Evolutionary conservation across 2,113 vertebrate species (phyloP), one percentile per base, ranked within the genome.

Genomic region (Potamarius usumacintae): DNA sequence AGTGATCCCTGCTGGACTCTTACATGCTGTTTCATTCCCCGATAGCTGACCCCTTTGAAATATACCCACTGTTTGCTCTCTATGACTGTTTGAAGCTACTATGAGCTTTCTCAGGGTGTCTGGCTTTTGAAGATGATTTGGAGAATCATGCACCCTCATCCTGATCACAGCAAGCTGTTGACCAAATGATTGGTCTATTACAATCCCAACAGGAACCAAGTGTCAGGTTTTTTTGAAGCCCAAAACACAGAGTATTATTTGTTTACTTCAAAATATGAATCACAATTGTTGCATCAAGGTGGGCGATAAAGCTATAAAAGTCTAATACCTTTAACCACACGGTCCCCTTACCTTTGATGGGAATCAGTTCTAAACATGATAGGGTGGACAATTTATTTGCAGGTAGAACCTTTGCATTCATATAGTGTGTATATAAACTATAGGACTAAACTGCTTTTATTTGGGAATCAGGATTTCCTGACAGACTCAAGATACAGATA

Each of bases 31-130:
- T 86, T 88, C 67, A 86, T 86, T 82, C 53, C 80, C 79, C 82
- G 71, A 87, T 48, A 79, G 27, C 65, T 79, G 74, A 86, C 82
- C 90, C 53, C 89, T 92, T 91, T 91, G 89, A 92, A 91, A 90
- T 90, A 85, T 88, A 74, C 20, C 79, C 20, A 60, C 57, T 48
- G 82, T 88, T 88, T 90, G 92, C 91, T 93, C 90, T 88, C 9
- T 10, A 48, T 89, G 86, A 63, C 90, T 91, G 93, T 95, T 94
- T 96, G 94, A 95, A 94, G 94, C 92, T 89, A 90, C 91, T 91
- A 91, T 89, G 78, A 86, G 85, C 55, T 88, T 80, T 87, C 62
- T 84, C 67, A 90, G 52, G 83, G 82, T 87, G 86, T 82, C 72
- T 85, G 88, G 90, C 94, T 94, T 91, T 94, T 95, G 94, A 94